phyloP scores from a whole-genome alignment of 2,888 invertebrate species.

The Leptinotarsa juncta region DNA sequence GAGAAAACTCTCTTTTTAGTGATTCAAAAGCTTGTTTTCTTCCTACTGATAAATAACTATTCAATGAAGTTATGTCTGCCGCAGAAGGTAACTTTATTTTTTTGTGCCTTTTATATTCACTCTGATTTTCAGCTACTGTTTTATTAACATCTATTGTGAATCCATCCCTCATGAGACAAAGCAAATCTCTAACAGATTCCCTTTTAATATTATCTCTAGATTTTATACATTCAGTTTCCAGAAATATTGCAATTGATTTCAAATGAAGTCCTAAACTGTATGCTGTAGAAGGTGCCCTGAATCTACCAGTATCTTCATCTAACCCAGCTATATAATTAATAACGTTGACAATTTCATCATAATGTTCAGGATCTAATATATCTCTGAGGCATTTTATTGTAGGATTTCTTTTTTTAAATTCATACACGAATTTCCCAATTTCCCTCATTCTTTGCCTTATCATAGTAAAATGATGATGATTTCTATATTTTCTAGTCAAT shows the following conservation, averaged over 20 bases:
- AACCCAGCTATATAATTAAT: constrained; percentile 33
- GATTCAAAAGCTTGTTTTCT: too few relatives aligned
- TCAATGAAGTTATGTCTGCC: constrained; percentile 11
- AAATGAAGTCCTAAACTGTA: constrained; percentile 30
- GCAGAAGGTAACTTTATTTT: constrained; percentile 6
- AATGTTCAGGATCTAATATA: constrained; percentile 28
- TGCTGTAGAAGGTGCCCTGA: constrained; percentile 32
- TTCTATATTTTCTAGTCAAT: constrained; percentile 20
- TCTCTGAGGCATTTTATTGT: constrained; percentile 26
- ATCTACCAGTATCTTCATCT: constrained; percentile 27
- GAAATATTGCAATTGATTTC: constrained; percentile 18
- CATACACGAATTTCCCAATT: constrained; percentile 25
- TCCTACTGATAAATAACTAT: neutral
- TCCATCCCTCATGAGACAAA: constrained; percentile 24
- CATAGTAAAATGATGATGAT: constrained; percentile 15
- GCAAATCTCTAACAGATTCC: constrained; percentile 25
- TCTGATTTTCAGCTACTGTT: constrained; percentile 24
- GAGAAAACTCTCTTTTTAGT: neutral
- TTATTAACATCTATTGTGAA: constrained; percentile 21
- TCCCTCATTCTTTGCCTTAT: constrained; percentile 16
- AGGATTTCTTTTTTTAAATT: constrained; percentile 20
- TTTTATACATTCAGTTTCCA: constrained; percentile 24
- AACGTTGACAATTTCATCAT: constrained; percentile 29
- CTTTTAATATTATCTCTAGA: constrained; percentile 6
- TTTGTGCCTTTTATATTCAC: constrained; percentile 15